Base-by-base conservation (phyloP, 1,140 invertebrate genomes). In the Gonioctena quinquepunctata region DNA sequence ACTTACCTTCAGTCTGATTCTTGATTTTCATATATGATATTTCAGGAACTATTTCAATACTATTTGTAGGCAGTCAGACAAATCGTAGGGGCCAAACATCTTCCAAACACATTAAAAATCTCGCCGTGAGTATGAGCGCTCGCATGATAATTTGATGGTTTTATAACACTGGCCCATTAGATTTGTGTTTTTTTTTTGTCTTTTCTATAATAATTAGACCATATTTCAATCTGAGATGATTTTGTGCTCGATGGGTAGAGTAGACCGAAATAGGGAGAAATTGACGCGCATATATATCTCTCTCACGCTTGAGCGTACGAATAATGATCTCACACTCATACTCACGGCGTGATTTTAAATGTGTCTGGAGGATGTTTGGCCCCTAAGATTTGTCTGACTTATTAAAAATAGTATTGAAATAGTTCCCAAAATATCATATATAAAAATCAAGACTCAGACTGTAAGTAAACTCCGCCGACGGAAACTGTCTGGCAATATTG, bases 1-100 rank as follows among this genome's bases (percentile, higher is more conserved):
- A 72, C 67, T 69, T 72, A 72, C 19, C n/a, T 56, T 28, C 49
- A 16, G n/a, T 72, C 68, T 69, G 42, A 69, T n/a, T 8, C 49
- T 69, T 69, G 25, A 70, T 56, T 66, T 69, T 61, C 65, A 63
- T 69, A 72, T 67, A 70, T 72, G 61, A 52, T 72, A 69, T 57
- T 72, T 22, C 52, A 50, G 48, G 52, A 33, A 65, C 60, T 69
- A 70, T 70, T 72, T 69, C 33, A 72, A 70, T 54, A 65, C 60
- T 69, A 21, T 66, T 65, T 66, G 60, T 33, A 70, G 59, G 65
- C 19, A 28, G 68, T 61, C 71, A 72, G 67, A 70, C 67, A 2
- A 70, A 70, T 69, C 49, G 42, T 27, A 66, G 59, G 27, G 71
- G 54, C 68, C 54, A 70, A 69, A 70, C 62, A 65, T 72, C 52